These are phyloP conservation scores for Melipona quadrifasciata DNA, from an alignment of 1,140 invertebrate genomes.

Conservation along the genomic window DNA sequence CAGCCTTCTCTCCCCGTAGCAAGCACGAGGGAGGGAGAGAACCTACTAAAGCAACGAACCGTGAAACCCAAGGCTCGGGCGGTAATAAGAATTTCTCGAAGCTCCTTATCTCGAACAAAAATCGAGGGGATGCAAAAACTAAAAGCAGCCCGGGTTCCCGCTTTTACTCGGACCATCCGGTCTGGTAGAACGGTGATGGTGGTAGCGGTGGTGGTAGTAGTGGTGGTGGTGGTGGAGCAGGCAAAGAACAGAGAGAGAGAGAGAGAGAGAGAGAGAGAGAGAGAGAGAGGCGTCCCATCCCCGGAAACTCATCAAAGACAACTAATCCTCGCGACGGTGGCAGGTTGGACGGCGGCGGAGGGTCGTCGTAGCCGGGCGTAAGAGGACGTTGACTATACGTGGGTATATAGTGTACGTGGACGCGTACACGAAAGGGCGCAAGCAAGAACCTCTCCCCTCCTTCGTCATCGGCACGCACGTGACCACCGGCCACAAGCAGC, in stretches of 20 bases:
- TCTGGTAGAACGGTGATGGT: neutral
- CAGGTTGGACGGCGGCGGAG: neutral
- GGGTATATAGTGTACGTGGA: conserved; percentile 30
- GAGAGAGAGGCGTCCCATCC: neutral
- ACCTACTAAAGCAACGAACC: neutral
- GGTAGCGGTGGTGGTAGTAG: too few relatives aligned
- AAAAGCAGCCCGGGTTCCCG: neutral
- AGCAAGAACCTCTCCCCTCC: conserved; percentile 57
- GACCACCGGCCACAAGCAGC: conserved; percentile 70
- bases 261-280: too few relatives aligned
- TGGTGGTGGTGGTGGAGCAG: neutral
- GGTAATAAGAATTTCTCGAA: conserved; percentile 11
- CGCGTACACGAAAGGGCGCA: conserved; percentile 48
- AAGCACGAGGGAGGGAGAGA: neutral
- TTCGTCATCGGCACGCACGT: conserved; percentile 70
- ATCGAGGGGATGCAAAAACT: neutral
- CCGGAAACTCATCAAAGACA: conserved; percentile 25
- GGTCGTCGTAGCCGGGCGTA: neutral
- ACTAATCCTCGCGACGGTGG: conserved; percentile 25
- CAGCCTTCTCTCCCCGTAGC: neutral
- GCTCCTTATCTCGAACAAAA: neutral
- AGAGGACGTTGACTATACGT: conserved; percentile 18
- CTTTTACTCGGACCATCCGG: neutral
- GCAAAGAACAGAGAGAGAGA: neutral
- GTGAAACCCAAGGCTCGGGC: neutral